Conservation (phyloP, 2,797 vertebrate species). For the Cryptoblepharus egeriae region DNA sequence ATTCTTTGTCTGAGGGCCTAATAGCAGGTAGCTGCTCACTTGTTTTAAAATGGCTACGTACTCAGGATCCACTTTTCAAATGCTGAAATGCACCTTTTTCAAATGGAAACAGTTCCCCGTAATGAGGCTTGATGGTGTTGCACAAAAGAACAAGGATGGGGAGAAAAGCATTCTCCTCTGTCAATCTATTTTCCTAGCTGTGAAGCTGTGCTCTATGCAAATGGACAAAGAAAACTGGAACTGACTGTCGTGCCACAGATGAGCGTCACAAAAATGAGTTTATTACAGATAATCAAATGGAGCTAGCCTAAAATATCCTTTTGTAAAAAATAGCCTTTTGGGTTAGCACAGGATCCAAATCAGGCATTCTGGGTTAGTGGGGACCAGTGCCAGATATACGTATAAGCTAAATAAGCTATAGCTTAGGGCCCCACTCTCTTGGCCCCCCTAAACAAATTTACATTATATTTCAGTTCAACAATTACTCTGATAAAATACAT, state of each 20-base stretch:
- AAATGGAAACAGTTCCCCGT: background rate
- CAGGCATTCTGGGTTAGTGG: no score
- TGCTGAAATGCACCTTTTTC: slow-evolving; percentile 42
- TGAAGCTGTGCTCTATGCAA: background rate
- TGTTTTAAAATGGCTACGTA: slow-evolving; percentile 19
- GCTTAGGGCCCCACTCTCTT: no score
- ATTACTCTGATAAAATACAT: no score
- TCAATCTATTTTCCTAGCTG: background rate
- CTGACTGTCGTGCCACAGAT: background rate
- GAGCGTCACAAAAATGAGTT: background rate
- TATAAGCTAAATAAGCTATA: no score
- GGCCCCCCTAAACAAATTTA: no score
- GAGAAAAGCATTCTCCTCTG: no score
- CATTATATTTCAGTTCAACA: no score
- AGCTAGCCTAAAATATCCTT: no score
- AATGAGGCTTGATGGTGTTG: background rate
- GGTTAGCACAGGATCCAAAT: no score
- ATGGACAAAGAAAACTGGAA: background rate
- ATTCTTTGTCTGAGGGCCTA: background rate
- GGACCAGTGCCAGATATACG: no score
- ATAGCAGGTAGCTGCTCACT: background rate
- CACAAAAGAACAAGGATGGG: background rate
- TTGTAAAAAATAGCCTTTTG: no score
- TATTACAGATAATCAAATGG: background rate
- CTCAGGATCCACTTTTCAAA: slow-evolving; percentile 15